These are phyloP conservation scores for Coreius guichenoti DNA, from an alignment of 2,797 vertebrate species.

Conservation along the genomic window DNA sequence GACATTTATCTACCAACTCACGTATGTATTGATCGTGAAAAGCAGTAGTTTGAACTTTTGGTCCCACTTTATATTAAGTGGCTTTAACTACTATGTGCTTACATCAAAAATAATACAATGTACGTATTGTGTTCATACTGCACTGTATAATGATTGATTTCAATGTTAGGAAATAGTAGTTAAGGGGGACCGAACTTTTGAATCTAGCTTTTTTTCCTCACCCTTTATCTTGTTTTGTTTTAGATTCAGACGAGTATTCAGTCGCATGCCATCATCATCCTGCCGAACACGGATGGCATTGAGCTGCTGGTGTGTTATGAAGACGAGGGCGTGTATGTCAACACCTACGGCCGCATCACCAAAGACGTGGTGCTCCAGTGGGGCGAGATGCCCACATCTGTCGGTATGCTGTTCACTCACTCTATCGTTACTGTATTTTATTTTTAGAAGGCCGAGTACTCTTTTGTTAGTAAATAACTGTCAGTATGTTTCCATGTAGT, in stretches of 20 bases:
- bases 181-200: too few species aligned
- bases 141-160: too few species aligned
- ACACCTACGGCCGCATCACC: conserved; percentile 90
- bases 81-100: too few species aligned
- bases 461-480: too few species aligned
- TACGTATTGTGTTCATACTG: too few species aligned
- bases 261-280: conserved; percentile 90
- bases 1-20: conserved; percentile 93
- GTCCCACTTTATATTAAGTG: too few species aligned
- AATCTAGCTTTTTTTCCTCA: neutral
- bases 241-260: conserved; percentile 91
- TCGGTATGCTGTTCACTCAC: conserved; percentile 77
- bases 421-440: neutral
- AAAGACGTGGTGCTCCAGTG: conserved; percentile 95
- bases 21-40: conserved; percentile 70
- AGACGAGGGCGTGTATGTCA: conserved; percentile 91
- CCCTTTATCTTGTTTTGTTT: neutral
- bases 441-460: neutral
- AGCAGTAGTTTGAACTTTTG: neutral
- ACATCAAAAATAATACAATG: too few species aligned
- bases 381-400: conserved; percentile 99
- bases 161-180: too few species aligned
- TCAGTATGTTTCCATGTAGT: neutral
- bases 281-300: conserved; percentile 90
- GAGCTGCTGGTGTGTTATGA: conserved; percentile 91